phyloP scores from a whole-genome alignment of 2,888 invertebrate genomes.

The Lithosia quadra region DNA sequence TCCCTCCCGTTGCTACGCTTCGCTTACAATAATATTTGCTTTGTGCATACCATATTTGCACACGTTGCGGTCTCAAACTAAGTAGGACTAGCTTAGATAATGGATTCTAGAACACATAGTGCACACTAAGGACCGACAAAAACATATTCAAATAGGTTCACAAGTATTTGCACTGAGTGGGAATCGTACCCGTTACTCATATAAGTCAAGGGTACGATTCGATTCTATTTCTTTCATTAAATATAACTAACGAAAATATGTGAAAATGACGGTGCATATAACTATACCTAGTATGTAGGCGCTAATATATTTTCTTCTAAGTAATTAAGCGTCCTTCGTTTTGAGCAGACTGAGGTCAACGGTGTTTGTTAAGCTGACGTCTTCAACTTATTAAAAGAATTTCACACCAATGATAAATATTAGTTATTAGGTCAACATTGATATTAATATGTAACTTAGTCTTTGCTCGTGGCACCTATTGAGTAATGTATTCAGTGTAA shows the following conservation, averaged over 20 bases:
- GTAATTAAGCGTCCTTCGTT: slow-evolving; percentile 9
- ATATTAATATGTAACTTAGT: neutral
- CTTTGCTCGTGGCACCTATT: neutral
- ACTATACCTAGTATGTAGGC: slow-evolving; percentile 4
- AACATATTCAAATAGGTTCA: neutral
- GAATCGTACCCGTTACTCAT: neutral
- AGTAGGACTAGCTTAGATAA: neutral
- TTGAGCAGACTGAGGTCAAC: neutral
- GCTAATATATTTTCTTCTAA: neutral
- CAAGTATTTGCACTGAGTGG: neutral
- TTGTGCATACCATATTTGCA: neutral
- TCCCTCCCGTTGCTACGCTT: neutral
- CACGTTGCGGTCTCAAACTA: neutral
- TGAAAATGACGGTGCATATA: neutral
- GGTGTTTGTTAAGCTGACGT: slow-evolving; percentile 42
- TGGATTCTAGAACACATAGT: neutral
- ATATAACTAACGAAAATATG: neutral
- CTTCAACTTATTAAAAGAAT: slow-evolving; percentile 27
- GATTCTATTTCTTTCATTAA: neutral
- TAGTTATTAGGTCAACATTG: slow-evolving; percentile 8
- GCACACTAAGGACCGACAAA: neutral
- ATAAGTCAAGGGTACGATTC: no score
- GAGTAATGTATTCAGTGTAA: neutral
- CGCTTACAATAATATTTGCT: neutral
- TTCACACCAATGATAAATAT: slow-evolving; percentile 10